Conservation (phyloP, 2,888 invertebrate genomes). For the Seira sanloemensis region DNA sequence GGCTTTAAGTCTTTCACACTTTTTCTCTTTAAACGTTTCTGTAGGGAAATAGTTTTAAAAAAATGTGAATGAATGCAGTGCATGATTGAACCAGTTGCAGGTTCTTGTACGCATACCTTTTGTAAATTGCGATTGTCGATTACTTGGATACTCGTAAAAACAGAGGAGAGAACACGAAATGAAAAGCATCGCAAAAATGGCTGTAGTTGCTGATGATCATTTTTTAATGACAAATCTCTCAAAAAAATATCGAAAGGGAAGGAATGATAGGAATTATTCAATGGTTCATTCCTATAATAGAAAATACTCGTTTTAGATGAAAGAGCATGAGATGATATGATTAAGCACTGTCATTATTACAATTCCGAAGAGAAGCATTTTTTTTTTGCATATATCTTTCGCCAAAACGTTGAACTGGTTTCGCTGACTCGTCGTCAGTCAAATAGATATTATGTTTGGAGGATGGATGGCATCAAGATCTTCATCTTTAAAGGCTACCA, state of each 20-base stretch:
- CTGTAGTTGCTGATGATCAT: neutral
- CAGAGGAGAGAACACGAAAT: neutral
- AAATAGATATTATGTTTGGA: too few species aligned
- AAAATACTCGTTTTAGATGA: neutral
- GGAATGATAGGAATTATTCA: neutral
- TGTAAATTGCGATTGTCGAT: constrained; percentile 23
- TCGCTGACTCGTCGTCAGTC: constrained; percentile 16
- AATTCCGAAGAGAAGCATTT: neutral
- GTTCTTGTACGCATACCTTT: neutral
- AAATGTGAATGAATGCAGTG: neutral
- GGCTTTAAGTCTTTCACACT: constrained; percentile 54
- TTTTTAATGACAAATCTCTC: constrained; percentile 57
- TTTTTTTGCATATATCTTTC: neutral
- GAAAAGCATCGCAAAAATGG: constrained; percentile 2
- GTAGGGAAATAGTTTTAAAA: too few species aligned
- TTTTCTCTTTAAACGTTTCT: neutral
- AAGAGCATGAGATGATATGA: neutral
- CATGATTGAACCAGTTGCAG: neutral
- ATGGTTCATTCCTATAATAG: neutral
- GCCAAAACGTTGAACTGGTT: constrained; percentile 39
- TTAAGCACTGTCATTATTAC: constrained; percentile 22
- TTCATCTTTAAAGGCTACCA: too few species aligned
- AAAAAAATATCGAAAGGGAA: constrained; percentile 26
- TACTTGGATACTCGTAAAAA: neutral
- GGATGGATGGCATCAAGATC: too few species aligned